Evolutionary conservation across 2,888 invertebrate genomes (phyloP), one percentile per base, ranked within the genome.

Genomic region (Watsonalla cultraria): DNA sequence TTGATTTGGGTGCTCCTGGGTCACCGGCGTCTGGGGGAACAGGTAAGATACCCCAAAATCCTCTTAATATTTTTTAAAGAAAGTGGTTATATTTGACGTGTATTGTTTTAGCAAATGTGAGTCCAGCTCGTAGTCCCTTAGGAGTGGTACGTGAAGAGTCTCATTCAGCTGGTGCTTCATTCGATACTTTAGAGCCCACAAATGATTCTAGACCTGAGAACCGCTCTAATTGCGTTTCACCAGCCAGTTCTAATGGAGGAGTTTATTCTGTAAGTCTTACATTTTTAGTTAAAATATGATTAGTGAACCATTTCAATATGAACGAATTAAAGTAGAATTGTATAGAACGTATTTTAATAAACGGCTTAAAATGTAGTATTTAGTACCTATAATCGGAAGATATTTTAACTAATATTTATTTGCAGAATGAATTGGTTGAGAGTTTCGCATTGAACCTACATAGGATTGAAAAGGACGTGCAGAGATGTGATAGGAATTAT

Each of bases 401-500:
- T 42, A 11, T 0, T 42, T 42, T 53, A 15, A n/a, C 11, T 42
- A 34, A 42, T 53, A 54, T 37, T 50, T 57, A 45, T 13, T 92
- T 91, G 47, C 84, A 97, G 96, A 94, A 94, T 69, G 97, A 98
- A 78, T 82, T 97, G 50, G 87, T 98, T 61, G 97, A 97, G 71
- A 93, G 93, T 45, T 96, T 96, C 68, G 97, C 97, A 0, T 80
- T 97, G 52, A 99, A 99, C 74, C 85, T 98, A 33, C 98, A 99
- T 81, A 93, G 98, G 46, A 98, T 98, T 64, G 98, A 99, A 77
- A 99, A 99, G 80, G 98, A 98, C 80, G 98, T 99, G 0, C 97
- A 97, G 81, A 90, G 98, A 55, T 99, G 98, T 82, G 98, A 99
- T 86, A 92, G 98, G 51, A 98, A 98, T 82, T 97, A 98, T 78